These are phyloP conservation scores for Channallabes apus DNA, from an alignment of 2,797 vertebrate genomes.

Conservation along the genomic window DNA sequence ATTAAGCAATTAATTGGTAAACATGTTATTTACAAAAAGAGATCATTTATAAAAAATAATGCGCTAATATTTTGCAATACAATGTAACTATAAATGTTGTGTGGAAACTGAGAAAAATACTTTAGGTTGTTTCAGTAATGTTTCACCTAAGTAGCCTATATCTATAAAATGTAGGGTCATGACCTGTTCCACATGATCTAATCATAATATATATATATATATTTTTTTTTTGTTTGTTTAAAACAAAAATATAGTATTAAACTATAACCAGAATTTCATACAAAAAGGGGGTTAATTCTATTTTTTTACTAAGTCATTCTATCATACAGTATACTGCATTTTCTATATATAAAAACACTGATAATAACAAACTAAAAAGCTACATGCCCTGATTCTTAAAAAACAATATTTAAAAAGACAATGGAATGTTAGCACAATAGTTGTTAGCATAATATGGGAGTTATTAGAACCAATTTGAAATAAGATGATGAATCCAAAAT, in stretches of 20 bases:
- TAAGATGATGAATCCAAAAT: not conserved
- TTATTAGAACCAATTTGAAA: not conserved
- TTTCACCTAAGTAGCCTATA: not conserved
- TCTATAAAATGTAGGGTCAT: not conserved
- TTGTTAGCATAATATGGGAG: slow-evolving; percentile 3
- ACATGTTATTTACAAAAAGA: slow-evolving; percentile 56
- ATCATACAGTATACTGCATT: slow-evolving; percentile 14
- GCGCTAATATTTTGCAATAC: slow-evolving; percentile 17
- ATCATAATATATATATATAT: slow-evolving; percentile 29
- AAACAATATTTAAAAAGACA: not conserved
- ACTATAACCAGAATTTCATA: slow-evolving; percentile 19
- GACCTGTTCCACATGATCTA: slow-evolving; percentile 18
- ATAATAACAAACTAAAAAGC: not conserved
- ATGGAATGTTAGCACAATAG: not conserved
- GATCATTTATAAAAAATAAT: slow-evolving; percentile 24
- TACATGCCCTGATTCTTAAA: not conserved
- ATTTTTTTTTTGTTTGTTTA: not conserved
- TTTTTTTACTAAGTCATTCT: not conserved
- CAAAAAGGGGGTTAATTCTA: slow-evolving; percentile 8
- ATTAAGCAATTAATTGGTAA: slow-evolving; percentile 57
- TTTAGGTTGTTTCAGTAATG: not conserved
- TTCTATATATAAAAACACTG: not conserved
- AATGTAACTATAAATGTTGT: not conserved
- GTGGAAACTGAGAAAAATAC: not conserved
- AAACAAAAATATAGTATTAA: slow-evolving; percentile 28